Conservation (phyloP, 2,797 vertebrate species). For the Cuculus canorus region DNA sequence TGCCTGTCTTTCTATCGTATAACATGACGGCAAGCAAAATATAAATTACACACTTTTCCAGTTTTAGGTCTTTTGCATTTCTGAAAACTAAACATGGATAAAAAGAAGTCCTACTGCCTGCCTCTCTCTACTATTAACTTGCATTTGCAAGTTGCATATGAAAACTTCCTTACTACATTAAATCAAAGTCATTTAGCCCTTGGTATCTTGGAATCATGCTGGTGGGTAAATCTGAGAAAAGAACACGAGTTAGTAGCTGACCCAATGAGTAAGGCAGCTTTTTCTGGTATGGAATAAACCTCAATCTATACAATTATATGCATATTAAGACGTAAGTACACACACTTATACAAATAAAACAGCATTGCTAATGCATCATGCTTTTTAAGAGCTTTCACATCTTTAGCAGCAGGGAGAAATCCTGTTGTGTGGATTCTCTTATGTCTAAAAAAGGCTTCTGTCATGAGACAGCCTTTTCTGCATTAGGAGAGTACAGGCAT, state of each 20-base stretch:
- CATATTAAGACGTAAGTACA: background rate
- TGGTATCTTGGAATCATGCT: background rate
- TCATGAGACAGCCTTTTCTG: background rate
- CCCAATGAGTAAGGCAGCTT: background rate
- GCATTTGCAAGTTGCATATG: background rate
- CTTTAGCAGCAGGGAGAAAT: background rate
- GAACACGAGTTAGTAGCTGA: background rate
- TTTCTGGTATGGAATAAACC: background rate
- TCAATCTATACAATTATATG: background rate
- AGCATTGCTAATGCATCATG: background rate
- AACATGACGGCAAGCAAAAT: background rate
- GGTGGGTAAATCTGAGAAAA: background rate
- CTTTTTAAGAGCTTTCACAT: background rate
- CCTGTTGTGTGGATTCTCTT: background rate
- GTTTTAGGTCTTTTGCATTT: background rate
- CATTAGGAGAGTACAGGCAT: background rate
- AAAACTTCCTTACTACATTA: background rate
- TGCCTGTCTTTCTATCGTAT: background rate
- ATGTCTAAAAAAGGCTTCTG: background rate
- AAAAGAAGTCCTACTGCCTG: background rate
- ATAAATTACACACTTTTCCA: background rate
- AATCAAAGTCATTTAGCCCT: background rate
- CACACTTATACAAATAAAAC: background rate
- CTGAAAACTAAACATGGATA: background rate
- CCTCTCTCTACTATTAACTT: background rate